Conservation (phyloP, 64 coral and sea anemone genomes). For the Pocillopora verrucosa region DNA sequence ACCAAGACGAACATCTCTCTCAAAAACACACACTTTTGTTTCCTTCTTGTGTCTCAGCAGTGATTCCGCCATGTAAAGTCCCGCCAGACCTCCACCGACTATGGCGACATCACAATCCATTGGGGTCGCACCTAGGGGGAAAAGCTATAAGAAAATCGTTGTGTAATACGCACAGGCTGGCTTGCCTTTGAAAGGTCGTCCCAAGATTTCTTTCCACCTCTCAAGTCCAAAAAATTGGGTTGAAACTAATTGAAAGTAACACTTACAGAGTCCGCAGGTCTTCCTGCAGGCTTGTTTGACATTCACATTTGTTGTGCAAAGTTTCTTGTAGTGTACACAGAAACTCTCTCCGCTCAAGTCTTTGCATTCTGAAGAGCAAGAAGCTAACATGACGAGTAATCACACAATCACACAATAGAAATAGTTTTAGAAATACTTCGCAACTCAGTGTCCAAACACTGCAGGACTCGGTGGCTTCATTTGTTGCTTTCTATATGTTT, state of each 20-base stretch:
- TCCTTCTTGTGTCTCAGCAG: constrained; percentile 8
- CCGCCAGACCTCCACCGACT: constrained; percentile 35
- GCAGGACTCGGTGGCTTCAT: too few relatives aligned
- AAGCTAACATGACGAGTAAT: constrained; percentile 2
- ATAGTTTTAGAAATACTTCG: background rate
- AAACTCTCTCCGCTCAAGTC: background rate
- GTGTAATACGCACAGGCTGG: background rate
- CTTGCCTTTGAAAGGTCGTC: too few relatives aligned
- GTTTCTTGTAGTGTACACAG: background rate
- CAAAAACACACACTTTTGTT: constrained; percentile 42
- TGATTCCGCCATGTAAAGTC: constrained; percentile 31
- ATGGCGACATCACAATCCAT: constrained; percentile 28
- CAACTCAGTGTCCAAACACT: too few relatives aligned
- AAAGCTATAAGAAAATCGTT: background rate
- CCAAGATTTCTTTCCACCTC: background rate
- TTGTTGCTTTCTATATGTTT: too few relatives aligned
- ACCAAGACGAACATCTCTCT: constrained; percentile 38
- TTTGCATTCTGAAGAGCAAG: background rate
- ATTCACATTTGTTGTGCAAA: background rate
- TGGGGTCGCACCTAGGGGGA: background rate
- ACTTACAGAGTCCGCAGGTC: constrained; percentile 28
- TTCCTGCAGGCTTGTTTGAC: background rate
- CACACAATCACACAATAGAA: too few relatives aligned
- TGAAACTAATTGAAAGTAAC: background rate
- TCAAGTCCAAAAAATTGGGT: background rate